A percentile compares a stretch with the other conserved stretches of the same genome.
Evolutionary conservation across 1,140 invertebrate species (phyloP).

Genomic region (Carcinoscorpius rotundicauda): DNA sequence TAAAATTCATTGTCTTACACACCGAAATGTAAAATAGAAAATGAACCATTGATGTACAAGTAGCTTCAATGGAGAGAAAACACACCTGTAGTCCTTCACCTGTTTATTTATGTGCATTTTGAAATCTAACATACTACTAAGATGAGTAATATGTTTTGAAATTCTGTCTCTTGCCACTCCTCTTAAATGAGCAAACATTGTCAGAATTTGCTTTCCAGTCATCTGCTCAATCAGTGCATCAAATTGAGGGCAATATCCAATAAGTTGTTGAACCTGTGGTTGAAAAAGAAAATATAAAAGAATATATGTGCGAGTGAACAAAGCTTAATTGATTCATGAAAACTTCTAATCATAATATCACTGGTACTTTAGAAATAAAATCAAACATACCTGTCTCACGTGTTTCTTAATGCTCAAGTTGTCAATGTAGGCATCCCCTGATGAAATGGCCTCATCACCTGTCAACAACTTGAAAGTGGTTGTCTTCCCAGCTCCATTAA

Average conservation of each 20-base stretch:
- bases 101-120: constrained; percentile 37
- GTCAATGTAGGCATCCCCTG: constrained; percentile 37
- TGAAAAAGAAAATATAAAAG: no score
- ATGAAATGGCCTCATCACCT: constrained; percentile 39
- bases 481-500: constrained; percentile 77
- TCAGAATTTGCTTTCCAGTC: constrained; percentile 36
- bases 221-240: constrained; percentile 37
- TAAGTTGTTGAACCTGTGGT: constrained; percentile 34
- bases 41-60: no score
- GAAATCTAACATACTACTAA: constrained; percentile 29
- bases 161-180: constrained; percentile 43
- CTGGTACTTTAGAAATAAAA: no score
- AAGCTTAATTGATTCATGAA: no score
- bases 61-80: constrained; percentile 31
- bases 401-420: constrained; percentile 35
- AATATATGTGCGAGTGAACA: no score
- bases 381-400: constrained; percentile 34
- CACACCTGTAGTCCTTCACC: constrained; percentile 38
- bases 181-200: constrained; percentile 35
- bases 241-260: constrained; percentile 62
- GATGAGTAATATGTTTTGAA: constrained; percentile 33
- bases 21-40: no score
- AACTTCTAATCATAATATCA: no score
- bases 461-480: constrained; percentile 77
- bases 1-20: no score